Conservation (phyloP, 2,113 vertebrate species). For the Uropsilus gracilis region DNA sequence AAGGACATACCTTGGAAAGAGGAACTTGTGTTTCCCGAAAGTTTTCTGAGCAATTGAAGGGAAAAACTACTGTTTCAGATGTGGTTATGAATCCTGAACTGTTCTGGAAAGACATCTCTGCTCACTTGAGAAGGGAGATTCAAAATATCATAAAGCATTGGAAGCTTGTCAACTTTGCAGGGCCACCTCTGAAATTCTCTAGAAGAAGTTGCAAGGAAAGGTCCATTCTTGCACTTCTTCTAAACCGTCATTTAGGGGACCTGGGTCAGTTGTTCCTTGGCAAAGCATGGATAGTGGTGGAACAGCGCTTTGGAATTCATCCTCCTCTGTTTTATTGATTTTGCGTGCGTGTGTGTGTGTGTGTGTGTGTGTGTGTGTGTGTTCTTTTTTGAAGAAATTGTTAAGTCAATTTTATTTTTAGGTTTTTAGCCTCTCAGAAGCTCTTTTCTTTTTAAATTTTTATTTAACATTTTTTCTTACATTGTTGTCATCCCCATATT, state of each 20-base stretch:
- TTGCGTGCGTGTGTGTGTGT: too few species aligned
- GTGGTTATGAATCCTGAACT: neutral
- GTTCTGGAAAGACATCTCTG: neutral
- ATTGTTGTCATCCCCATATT: too few species aligned
- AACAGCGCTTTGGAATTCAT: neutral
- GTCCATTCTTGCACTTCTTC: neutral
- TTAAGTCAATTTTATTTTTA: too few species aligned
- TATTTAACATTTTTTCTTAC: too few species aligned
- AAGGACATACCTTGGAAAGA: neutral
- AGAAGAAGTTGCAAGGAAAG: neutral
- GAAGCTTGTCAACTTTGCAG: neutral
- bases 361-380: too few species aligned
- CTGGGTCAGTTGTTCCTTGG: neutral
- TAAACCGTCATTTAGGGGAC: neutral
- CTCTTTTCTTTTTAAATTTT: too few species aligned
- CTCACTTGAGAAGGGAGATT: neutral
- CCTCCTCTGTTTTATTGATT: neutral
- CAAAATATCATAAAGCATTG: neutral
- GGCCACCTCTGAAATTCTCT: neutral
- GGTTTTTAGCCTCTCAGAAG: too few species aligned
- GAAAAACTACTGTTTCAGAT: neutral
- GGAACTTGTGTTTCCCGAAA: neutral
- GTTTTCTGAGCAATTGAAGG: neutral
- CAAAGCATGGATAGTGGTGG: neutral
- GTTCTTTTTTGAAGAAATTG: too few species aligned